phyloP scores from a whole-genome alignment of 2,113 vertebrate genomes.

The Nothobranchius kuhntae region DNA sequence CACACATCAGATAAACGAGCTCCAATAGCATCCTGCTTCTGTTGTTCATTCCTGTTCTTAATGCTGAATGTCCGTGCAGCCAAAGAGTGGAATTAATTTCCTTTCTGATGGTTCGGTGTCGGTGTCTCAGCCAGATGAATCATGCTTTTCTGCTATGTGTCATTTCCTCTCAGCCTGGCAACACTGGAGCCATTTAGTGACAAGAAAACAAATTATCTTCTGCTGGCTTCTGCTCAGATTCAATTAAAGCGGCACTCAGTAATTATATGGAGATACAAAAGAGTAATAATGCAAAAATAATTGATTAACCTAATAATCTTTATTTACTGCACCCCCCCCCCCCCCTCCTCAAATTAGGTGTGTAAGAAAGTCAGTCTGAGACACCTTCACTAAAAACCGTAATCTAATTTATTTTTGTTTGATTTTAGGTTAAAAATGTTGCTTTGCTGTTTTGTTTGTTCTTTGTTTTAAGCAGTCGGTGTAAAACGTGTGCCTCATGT shows the following conservation, averaged over 20 bases:
- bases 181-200: slow-evolving; percentile 94
- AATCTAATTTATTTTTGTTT: slow-evolving; percentile 11
- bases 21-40: slow-evolving; percentile 51
- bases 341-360: slow-evolving; percentile 81
- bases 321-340: slow-evolving; percentile 84
- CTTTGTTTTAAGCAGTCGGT: too few species aligned
- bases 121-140: slow-evolving; percentile 79
- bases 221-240: slow-evolving; percentile 94
- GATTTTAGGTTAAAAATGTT: not conserved
- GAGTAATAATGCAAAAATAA: slow-evolving; percentile 98
- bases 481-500: too few species aligned
- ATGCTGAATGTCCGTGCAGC: slow-evolving; percentile 70
- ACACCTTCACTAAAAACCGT: slow-evolving; percentile 69
- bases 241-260: slow-evolving; percentile 93
- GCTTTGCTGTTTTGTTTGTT: too few species aligned
- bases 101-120: slow-evolving; percentile 76
- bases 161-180: slow-evolving; percentile 89
- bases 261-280: slow-evolving; percentile 96
- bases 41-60: slow-evolving; percentile 76
- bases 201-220: slow-evolving; percentile 98
- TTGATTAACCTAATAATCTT: slow-evolving; percentile 97
- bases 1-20: slow-evolving; percentile 70
- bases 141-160: slow-evolving; percentile 76
- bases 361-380: slow-evolving; percentile 86
- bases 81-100: slow-evolving; percentile 76